Evolutionary conservation across 2,113 vertebrate species (phyloP).

Genomic region (Alexandromys fortis): DNA sequence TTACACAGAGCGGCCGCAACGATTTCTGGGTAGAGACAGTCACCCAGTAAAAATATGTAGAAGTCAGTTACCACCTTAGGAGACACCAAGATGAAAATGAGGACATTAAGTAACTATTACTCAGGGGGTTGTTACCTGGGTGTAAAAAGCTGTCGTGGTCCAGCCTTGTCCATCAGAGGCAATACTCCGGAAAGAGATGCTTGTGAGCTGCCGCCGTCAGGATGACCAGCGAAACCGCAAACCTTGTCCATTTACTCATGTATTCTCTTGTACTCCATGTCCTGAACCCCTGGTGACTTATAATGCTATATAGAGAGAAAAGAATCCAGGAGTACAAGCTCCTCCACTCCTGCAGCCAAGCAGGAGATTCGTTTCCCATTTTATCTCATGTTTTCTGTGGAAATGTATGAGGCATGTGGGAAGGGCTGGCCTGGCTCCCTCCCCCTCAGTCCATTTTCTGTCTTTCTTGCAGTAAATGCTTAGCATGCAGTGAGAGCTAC

Average conservation of each 20-base stretch:
- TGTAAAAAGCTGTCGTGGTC: no score
- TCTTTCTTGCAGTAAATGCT: background rate
- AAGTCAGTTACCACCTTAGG: background rate
- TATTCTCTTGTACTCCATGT: background rate
- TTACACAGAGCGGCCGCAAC: background rate
- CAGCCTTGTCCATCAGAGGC: background rate
- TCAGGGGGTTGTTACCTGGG: background rate
- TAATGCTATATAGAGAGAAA: background rate
- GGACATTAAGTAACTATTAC: background rate
- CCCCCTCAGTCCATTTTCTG: background rate
- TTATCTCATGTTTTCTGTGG: background rate
- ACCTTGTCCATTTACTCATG: background rate
- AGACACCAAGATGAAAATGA: background rate
- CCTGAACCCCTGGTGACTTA: background rate
- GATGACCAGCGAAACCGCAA: background rate
- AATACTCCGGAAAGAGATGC: background rate
- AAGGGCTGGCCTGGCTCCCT: background rate
- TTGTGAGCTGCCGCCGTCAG: rapidly evolving
- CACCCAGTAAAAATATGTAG: background rate
- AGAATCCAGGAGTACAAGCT: background rate
- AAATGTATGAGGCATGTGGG: background rate
- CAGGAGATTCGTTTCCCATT: background rate
- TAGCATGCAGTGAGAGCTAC: background rate
- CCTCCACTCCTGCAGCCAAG: background rate
- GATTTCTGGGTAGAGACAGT: background rate